Base-by-base conservation (phyloP, 1,140 invertebrate species). In the Platyscapa corneri region DNA sequence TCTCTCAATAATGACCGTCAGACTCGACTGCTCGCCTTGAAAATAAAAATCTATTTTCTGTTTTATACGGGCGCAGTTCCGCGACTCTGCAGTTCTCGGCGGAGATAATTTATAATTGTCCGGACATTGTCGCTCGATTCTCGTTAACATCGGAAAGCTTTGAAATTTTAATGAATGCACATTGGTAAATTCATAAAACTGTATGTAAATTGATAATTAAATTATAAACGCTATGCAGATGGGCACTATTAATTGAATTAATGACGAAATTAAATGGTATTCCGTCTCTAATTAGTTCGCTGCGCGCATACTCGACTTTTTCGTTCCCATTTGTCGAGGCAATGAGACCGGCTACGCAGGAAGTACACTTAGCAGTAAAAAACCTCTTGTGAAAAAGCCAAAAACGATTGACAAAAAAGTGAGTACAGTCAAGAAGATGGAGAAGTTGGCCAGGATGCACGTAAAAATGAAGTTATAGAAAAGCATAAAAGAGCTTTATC, bases 401-500 rank as follows among this genome's bases (percentile, higher is more conserved):
- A 67, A 34, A 67, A 34, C 12, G 65, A 67, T 34, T 5, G 65
- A 67, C 5, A 27, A 67, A 67, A 67, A 27, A 60, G 56, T 7
- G 56, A 60, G 56, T 60, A 60, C 49, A 20, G 49, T 12, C 49
- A 20, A 53, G 6, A 53, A 53, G 49, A 53, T 18, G 18, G 56
- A 60, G 56, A 60, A 60, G 23, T 60, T 27, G 56, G 56, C 1
- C 3, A 60, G 56, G 23, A 60, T 60, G 56, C 23, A 60, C 56
- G 56, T 75, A 75, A 75, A 84, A 84, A 84, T 65, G 37, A 32
- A 76, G 79, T 72, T 34, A 74, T 56, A 81, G 67, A 82, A 72
- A 65, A 76, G 27, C 39, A 30, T 70, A 65, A 42, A 81, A 46
- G 81, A 30, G 82, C 23, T 72, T 42, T n/a, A n/a, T n/a, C n/a